Conservation (phyloP, 2,888 invertebrate genomes). For the Diploptera punctata region DNA sequence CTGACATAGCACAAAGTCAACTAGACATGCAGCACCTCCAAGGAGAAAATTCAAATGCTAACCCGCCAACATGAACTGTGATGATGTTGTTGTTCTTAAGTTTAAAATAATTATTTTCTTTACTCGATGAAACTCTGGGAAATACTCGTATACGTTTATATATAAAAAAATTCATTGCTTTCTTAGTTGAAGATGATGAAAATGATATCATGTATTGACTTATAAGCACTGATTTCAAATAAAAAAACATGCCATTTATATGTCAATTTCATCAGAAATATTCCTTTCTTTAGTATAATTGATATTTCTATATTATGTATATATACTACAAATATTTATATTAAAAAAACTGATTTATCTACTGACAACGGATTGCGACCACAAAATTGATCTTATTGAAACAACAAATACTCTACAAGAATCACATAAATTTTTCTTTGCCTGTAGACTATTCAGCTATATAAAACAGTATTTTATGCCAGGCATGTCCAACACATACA, state of each 20-base stretch:
- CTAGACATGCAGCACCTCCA: constrained; percentile 81
- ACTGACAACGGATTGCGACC: neutral
- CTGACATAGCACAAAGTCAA: constrained; percentile 92
- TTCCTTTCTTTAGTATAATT: neutral
- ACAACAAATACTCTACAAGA: constrained; percentile 20
- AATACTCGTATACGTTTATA: too few relatives aligned
- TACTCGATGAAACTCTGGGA: too few relatives aligned
- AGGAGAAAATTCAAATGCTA: constrained; percentile 38
- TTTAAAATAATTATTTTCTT: too few relatives aligned
- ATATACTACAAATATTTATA: constrained; percentile 26
- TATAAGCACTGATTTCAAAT: constrained; percentile 1
- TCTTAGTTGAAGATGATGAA: too few relatives aligned
- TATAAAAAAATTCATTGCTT: too few relatives aligned
- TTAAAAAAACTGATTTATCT: constrained; percentile 20
- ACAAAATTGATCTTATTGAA: constrained; percentile 1
- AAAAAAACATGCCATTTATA: constrained; percentile 26
- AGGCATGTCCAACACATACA: too few relatives aligned
- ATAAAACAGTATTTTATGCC: too few relatives aligned
- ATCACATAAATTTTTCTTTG: neutral
- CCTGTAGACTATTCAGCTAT: too few relatives aligned
- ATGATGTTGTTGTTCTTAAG: too few relatives aligned
- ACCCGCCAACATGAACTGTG: neutral
- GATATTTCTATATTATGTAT: constrained; percentile 16
- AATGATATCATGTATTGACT: neutral
- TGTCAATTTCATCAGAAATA: constrained; percentile 34